These are phyloP conservation scores for Notolabrus celidotus DNA, from an alignment of 2,797 vertebrate species.

Conservation along the genomic window DNA sequence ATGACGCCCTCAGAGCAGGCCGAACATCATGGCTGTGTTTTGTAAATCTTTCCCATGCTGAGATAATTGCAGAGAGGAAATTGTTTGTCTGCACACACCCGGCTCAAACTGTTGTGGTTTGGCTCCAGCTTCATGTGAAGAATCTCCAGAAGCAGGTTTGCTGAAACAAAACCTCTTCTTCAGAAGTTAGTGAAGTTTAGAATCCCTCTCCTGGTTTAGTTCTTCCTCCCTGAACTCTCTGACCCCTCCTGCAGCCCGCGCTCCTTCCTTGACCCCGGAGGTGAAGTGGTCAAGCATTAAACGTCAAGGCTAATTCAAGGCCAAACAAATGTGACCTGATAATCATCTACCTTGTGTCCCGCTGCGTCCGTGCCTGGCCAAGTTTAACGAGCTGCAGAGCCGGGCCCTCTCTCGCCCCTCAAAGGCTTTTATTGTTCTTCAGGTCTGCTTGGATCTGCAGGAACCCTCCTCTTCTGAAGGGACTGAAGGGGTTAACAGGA, in stretches of 20 bases:
- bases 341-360: conserved; percentile 64
- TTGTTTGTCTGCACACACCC: conserved; percentile 33
- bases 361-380: conserved; percentile 23
- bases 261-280: conserved; percentile 14
- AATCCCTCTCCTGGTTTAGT: no score
- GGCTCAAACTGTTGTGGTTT: conserved; percentile 31
- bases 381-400: conserved; percentile 19
- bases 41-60: conserved; percentile 38
- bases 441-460: background rate
- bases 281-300: conserved; percentile 57
- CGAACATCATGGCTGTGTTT: conserved; percentile 35
- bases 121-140: conserved; percentile 31
- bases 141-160: conserved; percentile 27
- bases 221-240: background rate
- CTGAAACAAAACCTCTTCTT: background rate
- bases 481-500: background rate
- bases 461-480: background rate
- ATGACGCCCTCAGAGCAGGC: conserved; percentile 9
- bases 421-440: conserved; percentile 33
- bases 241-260: conserved; percentile 18
- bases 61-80: conserved; percentile 45
- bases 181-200: background rate
- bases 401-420: background rate
- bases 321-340: conserved; percentile 73
- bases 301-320: conserved; percentile 78